Conservation (phyloP, 2,797 vertebrate genomes). For the Caiman crocodilus region DNA sequence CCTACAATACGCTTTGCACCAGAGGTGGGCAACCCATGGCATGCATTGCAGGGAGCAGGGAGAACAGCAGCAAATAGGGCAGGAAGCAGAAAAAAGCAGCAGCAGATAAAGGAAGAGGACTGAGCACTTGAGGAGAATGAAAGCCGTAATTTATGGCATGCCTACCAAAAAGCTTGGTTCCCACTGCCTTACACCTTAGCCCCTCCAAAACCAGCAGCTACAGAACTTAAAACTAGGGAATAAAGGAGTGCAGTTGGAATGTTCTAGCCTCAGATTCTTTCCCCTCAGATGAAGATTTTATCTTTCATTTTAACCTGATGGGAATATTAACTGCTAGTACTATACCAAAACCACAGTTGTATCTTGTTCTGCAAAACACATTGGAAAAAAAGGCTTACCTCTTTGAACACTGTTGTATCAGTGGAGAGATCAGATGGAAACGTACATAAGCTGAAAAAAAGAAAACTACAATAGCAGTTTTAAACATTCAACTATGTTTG, state of each 20-base stretch:
- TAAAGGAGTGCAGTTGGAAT: too few relatives aligned
- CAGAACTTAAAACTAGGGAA: too few relatives aligned
- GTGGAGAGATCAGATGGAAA: slow-evolving; percentile 88
- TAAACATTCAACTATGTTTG: not conserved
- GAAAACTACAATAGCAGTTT: not conserved
- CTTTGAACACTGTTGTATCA: slow-evolving; percentile 88
- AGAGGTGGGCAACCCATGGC: too few relatives aligned
- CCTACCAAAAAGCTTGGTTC: too few relatives aligned
- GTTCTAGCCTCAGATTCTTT: not conserved
- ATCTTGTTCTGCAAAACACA: not conserved
- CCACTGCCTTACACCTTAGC: too few relatives aligned
- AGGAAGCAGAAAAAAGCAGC: too few relatives aligned
- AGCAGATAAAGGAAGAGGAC: too few relatives aligned
- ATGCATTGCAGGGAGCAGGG: too few relatives aligned
- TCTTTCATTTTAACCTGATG: not conserved
- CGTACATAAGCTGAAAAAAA: slow-evolving; percentile 83
- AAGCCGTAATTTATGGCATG: too few relatives aligned
- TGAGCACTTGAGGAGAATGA: too few relatives aligned
- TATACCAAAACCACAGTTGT: not conserved
- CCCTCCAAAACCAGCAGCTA: too few relatives aligned
- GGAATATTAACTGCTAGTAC: not conserved
- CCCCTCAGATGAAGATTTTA: not conserved
- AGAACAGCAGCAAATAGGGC: too few relatives aligned
- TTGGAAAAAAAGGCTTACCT: slow-evolving; percentile 79
- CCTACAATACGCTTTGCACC: not conserved